A percentile compares a stretch with the other conserved stretches of the same genome.
These are phyloP conservation scores for Nebria ingens DNA, from an alignment of 1,140 invertebrate genomes.

Conservation along the genomic window DNA sequence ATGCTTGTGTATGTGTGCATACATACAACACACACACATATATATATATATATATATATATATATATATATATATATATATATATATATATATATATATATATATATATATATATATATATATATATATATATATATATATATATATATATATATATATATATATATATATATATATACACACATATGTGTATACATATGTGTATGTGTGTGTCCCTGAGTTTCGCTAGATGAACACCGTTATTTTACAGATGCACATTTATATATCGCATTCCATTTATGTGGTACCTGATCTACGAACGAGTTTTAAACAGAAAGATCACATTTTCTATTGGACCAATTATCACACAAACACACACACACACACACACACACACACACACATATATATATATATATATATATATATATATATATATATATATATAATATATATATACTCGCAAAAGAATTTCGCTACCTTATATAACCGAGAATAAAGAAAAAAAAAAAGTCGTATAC, in stretches of 20 bases:
- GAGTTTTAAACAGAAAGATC: too few relatives aligned
- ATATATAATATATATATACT: neutral
- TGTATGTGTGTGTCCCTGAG: too few relatives aligned
- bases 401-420: neutral
- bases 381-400: neutral
- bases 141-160: conserved; percentile 6
- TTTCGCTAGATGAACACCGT: too few relatives aligned
- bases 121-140: conserved; percentile 4
- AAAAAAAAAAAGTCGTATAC: too few relatives aligned
- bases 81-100: conserved; percentile 3
- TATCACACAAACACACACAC: neutral
- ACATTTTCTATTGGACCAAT: too few relatives aligned
- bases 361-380: neutral
- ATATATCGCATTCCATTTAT: too few relatives aligned
- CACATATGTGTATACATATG: conserved; percentile 1
- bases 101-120: conserved; percentile 8
- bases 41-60: conserved; percentile 4
- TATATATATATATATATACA: too few relatives aligned
- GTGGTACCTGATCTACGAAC: too few relatives aligned
- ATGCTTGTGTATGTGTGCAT: neutral
- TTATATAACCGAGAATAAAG: neutral
- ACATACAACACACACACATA: too few relatives aligned
- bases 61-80: conserved; percentile 6
- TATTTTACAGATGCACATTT: too few relatives aligned
- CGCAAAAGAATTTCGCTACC: neutral